Evolutionary conservation across 2,113 vertebrate genomes (phyloP), one percentile per base, ranked within the genome.

Genomic region (Fregetta grallaria): DNA sequence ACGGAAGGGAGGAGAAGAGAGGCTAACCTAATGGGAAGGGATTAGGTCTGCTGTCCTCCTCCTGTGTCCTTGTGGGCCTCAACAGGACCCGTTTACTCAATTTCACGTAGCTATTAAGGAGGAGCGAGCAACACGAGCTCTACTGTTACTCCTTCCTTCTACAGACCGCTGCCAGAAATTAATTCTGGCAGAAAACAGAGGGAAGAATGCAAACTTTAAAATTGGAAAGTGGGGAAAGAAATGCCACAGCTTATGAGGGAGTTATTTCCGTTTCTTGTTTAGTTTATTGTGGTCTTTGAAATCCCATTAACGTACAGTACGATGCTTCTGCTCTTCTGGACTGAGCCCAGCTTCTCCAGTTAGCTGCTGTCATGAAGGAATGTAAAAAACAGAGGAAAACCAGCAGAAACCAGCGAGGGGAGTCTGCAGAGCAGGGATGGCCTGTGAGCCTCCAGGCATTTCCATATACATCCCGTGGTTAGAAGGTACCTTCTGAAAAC

Each of bases 401-500:
- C 49, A 50, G 58, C 58, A 71, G 88, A 73, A 92, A 45, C 4
- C 77, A 78, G n/a, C 1, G 16, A 84, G 70, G 59, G 62, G 53
- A 87, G 12, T 25, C 55, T 70, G 72, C 58, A 78, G 74, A 59
- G 29, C 53, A 50, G 80, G 56, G 40, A 34, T 11, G 53, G 81
- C 5, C 67, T 62, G 19, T 9, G 74, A 86, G 83, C 81, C 86
- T 81, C 78, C 71, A 88, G 90, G 49, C 81, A 27, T 63, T 87
- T 95, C 88, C 74, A 67, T 40, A 56, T 5, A 70, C 55, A 61
- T 72, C 36, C 61, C 0, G 1, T 55, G 66, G 87, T 82, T 93
- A 42, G 86, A 80, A 92, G 45, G 67, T 78, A 32, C 71, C 34
- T 73, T 72, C 66, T 78, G 90, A 79, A 96, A 97, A 94, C 83